Conservation (phyloP, 1,140 invertebrate species). For the Nilaparvata lugens region DNA sequence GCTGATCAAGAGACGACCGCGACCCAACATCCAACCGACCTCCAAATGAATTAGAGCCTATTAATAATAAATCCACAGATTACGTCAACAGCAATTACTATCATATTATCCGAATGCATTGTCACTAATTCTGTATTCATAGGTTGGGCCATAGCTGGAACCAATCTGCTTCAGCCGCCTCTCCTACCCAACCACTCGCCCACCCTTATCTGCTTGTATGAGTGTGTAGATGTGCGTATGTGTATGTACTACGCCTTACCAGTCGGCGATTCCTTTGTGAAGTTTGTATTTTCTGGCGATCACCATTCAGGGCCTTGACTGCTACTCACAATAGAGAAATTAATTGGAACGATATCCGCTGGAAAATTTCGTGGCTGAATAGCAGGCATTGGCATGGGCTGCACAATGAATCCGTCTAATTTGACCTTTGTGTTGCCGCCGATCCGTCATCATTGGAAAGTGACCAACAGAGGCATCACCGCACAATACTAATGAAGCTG, state of each 20-base stretch:
- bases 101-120: conserved; percentile 1
- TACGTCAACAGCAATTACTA: conserved; percentile 5
- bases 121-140: conserved; percentile 3
- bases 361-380: background rate
- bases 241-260: background rate
- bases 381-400: too few relatives aligned
- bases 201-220: background rate
- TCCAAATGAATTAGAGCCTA: background rate
- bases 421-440: too few relatives aligned
- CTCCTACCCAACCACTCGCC: background rate
- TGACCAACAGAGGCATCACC: too few relatives aligned
- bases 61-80: conserved; percentile 4
- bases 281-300: background rate
- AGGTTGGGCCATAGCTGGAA: background rate
- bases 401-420: too few relatives aligned
- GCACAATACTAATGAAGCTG: too few relatives aligned
- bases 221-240: background rate
- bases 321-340: background rate
- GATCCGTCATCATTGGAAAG: too few relatives aligned
- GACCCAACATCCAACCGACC: background rate
- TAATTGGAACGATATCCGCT: conserved; percentile 1
- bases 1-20: too few relatives aligned
- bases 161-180: background rate
- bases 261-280: background rate
- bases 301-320: background rate